Evolutionary conservation across 2,888 invertebrate genomes (phyloP).

Genomic region (Shargacucullia verbasci): DNA sequence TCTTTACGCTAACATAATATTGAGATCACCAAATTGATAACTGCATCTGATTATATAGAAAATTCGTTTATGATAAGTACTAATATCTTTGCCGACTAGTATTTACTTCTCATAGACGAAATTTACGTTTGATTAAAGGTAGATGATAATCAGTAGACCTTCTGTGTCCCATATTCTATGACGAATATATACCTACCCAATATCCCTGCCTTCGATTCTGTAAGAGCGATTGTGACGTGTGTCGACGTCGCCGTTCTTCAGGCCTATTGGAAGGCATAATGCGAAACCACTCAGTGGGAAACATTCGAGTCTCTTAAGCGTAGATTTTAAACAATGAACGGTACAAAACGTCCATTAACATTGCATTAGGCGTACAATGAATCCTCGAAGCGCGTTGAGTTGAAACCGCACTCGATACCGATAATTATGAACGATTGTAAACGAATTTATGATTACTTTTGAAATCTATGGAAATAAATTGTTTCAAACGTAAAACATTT

Average conservation of each 20-base stretch:
- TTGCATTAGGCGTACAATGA: conserved; percentile 32
- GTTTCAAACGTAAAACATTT: no score
- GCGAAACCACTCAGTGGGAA: conserved; percentile 48
- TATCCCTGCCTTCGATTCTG: conserved; percentile 16
- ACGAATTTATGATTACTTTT: no score
- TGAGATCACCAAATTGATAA: no score
- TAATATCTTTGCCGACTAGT: no score
- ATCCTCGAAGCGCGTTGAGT: conserved; percentile 11
- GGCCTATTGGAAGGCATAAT: conserved; percentile 37
- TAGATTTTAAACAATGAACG: conserved; percentile 48
- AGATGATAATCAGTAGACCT: not conserved
- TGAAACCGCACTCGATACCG: conserved; percentile 18
- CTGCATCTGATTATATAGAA: no score
- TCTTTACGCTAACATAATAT: no score
- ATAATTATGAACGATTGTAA: conserved; percentile 5
- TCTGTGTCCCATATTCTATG: not conserved
- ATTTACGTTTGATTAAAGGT: no score
- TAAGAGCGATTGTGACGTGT: conserved; percentile 27
- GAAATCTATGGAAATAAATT: no score
- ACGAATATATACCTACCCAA: not conserved
- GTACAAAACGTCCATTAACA: conserved; percentile 39
- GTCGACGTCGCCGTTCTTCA: conserved; percentile 21
- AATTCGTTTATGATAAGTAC: no score
- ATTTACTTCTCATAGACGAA: no score
- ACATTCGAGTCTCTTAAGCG: conserved; percentile 41